Evolutionary conservation across 2,797 vertebrate species (phyloP), one percentile per base, ranked within the genome.

Genomic region (Lemur catta): DNA sequence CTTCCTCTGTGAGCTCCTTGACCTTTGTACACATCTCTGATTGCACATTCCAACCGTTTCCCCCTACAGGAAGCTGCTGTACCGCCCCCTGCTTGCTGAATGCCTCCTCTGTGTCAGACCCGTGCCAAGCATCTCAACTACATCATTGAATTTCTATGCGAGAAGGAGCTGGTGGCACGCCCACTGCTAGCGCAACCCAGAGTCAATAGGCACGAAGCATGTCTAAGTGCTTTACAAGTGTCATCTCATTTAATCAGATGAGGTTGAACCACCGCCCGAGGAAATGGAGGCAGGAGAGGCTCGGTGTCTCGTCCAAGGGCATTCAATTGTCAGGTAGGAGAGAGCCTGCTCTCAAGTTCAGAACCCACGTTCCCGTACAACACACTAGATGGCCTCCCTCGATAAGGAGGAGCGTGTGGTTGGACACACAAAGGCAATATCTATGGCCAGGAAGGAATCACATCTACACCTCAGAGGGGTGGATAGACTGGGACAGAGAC

Each of bases 161-260:
- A 85, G 1, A 26, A 82, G 57, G 7, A 0, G n/a, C 30, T 2
- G 30, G 59, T 7, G n/a, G 65, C 14, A 3, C 43, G 48, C 78
- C 61, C 8, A 28, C 41, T 4, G 35, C 61, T 18, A 3, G 46
- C 48, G 6, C 10, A 48, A 80, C 30, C 61, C 67, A 12, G 22
- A 46, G 30, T 38, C 57, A 7, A 4, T 0, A 7, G 4, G 12
- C 57, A 33, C 0, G 3, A 43, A 59, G 38, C 52, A 7, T 33
- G 10, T 57, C 86, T 43, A 4, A 74, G 79, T 43, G 41, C 26
- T 24, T 61, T 11, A 12, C 14, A 4, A 20, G 24, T 41, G 12
- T 33, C 67, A 65, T 50, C 79, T 52, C 80, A 63, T 57, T 67
- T 28, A 84, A 18, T 18, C 33, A 0, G 0, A 48, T 0, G 63